phyloP scores from a whole-genome alignment of 2,113 vertebrate genomes.

The Antechinus flavipes region DNA sequence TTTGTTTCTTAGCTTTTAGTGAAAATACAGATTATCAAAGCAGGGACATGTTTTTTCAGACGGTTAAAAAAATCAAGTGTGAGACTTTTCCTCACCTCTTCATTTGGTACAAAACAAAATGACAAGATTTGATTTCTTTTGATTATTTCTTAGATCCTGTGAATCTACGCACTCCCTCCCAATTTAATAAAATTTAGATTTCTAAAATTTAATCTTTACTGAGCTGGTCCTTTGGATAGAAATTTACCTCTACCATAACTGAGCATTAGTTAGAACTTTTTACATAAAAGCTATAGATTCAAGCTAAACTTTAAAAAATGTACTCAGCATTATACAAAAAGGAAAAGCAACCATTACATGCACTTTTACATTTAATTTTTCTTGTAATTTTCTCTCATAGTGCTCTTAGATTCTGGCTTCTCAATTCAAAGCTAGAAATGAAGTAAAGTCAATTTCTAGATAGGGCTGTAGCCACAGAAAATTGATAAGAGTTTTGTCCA shows the following conservation, averaged over 20 bases:
- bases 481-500: background rate
- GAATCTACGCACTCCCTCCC: background rate
- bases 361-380: slow-evolving; percentile 43
- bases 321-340: slow-evolving; percentile 30
- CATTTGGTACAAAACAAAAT: background rate
- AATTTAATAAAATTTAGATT: background rate
- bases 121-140: background rate
- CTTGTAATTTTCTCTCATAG: background rate
- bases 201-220: slow-evolving; percentile 26
- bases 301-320: slow-evolving; percentile 35
- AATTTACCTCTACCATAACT: slow-evolving; percentile 33
- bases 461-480: slow-evolving; percentile 38
- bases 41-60: slow-evolving; percentile 12
- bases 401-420: background rate
- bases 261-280: background rate
- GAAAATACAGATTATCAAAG: background rate
- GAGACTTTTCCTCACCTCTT: background rate
- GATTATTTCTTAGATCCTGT: background rate
- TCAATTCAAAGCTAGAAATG: background rate
- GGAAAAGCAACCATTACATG: background rate
- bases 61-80: background rate
- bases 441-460: slow-evolving; percentile 14
- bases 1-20: background rate
- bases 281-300: slow-evolving; percentile 32
- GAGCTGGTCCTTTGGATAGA: background rate